phyloP scores from a whole-genome alignment of 2,113 vertebrate genomes.

The Cebidichthys violaceus region DNA sequence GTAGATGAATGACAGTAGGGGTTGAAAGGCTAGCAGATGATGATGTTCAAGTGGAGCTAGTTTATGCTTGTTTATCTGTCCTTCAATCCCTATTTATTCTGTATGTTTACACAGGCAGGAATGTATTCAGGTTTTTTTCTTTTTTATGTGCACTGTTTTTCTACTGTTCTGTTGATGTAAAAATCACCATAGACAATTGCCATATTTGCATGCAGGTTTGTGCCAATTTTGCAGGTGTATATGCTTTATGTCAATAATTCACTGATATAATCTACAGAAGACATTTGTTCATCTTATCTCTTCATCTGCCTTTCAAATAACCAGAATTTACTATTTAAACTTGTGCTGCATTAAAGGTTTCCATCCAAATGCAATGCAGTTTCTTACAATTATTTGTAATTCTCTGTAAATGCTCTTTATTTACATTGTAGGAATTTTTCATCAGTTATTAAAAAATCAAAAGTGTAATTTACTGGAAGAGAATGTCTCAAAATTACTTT shows the following conservation, averaged over 20 bases:
- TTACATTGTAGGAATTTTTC: background rate
- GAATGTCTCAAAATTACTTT: background rate
- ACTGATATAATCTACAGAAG: slow-evolving; percentile 19
- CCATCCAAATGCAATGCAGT: background rate
- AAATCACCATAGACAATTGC: slow-evolving; percentile 35
- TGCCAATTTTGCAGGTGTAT: slow-evolving; percentile 59
- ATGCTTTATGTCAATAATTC: slow-evolving; percentile 32
- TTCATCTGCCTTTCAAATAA: slow-evolving; percentile 16
- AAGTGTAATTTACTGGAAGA: background rate
- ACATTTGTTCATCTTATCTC: slow-evolving; percentile 28
- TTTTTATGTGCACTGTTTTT: slow-evolving; percentile 55
- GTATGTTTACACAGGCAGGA: slow-evolving; percentile 21
- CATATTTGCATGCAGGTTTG: slow-evolving; percentile 76
- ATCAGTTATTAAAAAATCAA: background rate
- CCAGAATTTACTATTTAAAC: slow-evolving; percentile 31
- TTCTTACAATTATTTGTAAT: background rate
- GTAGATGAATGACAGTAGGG: slow-evolving; percentile 10
- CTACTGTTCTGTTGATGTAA: slow-evolving; percentile 48
- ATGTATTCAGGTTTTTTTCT: slow-evolving; percentile 33
- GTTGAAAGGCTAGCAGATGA: slow-evolving; percentile 27
- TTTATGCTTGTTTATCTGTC: slow-evolving; percentile 13
- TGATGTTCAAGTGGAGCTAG: slow-evolving; percentile 20
- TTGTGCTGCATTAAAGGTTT: slow-evolving; percentile 53
- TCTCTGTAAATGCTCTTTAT: background rate
- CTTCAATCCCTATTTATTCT: slow-evolving; percentile 8